phyloP scores from a whole-genome alignment of 2,888 invertebrate genomes.

The Hydriomena furcata region DNA sequence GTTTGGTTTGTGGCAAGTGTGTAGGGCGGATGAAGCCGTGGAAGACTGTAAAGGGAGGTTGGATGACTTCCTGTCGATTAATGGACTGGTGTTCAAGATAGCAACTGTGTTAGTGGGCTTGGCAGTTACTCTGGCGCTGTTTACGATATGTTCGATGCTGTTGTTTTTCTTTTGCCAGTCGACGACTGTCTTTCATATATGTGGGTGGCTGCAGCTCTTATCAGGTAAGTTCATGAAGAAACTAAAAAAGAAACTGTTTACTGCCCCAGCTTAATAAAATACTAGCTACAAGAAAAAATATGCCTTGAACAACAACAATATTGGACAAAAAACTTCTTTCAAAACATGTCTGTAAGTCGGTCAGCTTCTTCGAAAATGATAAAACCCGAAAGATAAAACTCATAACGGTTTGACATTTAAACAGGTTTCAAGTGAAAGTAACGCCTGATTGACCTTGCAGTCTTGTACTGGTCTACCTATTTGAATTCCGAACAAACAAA shows the following conservation, averaged over 20 bases:
- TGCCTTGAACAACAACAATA: too few relatives aligned
- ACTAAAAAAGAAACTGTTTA: too few relatives aligned
- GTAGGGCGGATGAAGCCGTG: conserved; percentile 89
- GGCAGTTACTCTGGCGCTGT: conserved; percentile 92
- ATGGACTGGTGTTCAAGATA: conserved; percentile 92
- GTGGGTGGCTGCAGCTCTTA: conserved; percentile 97
- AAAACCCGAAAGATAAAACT: conserved; percentile 22
- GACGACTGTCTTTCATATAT: conserved; percentile 95
- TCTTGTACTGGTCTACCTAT: conserved; percentile 29
- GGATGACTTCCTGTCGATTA: conserved; percentile 91
- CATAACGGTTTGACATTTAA: conserved; percentile 37
- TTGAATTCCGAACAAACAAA: conserved; percentile 20
- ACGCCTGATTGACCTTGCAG: conserved; percentile 50
- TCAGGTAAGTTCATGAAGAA: conserved; percentile 87
- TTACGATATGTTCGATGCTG: conserved; percentile 94
- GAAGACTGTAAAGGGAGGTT: conserved; percentile 94
- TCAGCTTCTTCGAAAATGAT: conserved; percentile 15
- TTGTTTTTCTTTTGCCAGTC: conserved; percentile 97
- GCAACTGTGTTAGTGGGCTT: conserved; percentile 95
- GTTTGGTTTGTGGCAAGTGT: conserved; percentile 96
- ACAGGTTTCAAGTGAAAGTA: conserved; percentile 52
- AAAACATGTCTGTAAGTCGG: conserved; percentile 10
- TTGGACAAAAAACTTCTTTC: neutral
- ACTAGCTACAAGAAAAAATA: too few relatives aligned
- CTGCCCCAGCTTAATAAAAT: too few relatives aligned